Base-by-base conservation (phyloP, 2,797 vertebrate species). In the Pitangus sulphuratus region DNA sequence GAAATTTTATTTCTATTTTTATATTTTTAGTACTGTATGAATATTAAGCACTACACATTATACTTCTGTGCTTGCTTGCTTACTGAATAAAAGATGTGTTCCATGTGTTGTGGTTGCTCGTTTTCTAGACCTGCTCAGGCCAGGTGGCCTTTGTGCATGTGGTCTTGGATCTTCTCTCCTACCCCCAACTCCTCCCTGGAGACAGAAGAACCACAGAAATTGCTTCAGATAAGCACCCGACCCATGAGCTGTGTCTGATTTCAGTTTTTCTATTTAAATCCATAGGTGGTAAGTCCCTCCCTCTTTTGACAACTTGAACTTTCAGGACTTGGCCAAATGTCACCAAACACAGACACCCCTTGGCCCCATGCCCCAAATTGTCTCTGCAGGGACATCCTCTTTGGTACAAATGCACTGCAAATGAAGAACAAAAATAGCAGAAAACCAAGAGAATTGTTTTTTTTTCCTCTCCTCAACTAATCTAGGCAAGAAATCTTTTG, bases 1-100 rank as follows among this genome's bases (percentile, higher is more conserved):
- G 97, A 96, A 95, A 95, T 97, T 98, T 97, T 80, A 83, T 97
- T 97, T 97, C 97, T 98, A 98, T 97, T 98, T 98, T 98, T 98
- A 97, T 98, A 98, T 97, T 97, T 98, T 97, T 95, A 92, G 97
- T 97, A 94, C 97, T 96, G 96, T 97, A 93, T 87, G 94, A 97
- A 77, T 95, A 76, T 96, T 84, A 72, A 98, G 97, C 95, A 83
- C 96, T 93, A 93, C 94, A 94, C 92, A 25, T 70, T 90, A 80
- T 79, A 83, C 92, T 95, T 88, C 93, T 96, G 97, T 97, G 97
- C 95, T 97, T 97, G 98, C 97, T 97, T 97, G 97, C 97, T 94
- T 97, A 96, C 96, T 94, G 92, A 98, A 98, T 98, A 98, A 98
- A 97, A 97, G 97, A 97, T 93, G 53, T 91, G 84, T 95, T 95